Evolutionary conservation across 1,140 invertebrate species (phyloP).

Genomic region (Drosophila mayri): DNA sequence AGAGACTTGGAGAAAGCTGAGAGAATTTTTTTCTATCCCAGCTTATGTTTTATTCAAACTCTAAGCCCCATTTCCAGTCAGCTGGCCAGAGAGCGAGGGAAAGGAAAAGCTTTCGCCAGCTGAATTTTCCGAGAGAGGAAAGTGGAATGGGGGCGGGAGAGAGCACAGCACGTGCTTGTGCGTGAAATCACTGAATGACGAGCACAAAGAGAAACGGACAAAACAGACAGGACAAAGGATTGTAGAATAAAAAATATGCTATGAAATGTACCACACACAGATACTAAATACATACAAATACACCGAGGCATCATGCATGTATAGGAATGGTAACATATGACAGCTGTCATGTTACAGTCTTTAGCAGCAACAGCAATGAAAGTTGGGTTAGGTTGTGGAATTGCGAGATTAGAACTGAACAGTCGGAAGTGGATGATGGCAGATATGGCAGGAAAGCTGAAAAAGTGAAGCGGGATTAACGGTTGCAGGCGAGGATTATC

Average conservation of each 20-base stretch:
- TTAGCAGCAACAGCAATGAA: slow-evolving; percentile 66
- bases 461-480: slow-evolving; percentile 64
- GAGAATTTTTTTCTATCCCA: slow-evolving; percentile 16
- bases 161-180: slow-evolving; percentile 36
- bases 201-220: slow-evolving; percentile 37
- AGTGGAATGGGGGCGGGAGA: slow-evolving; percentile 6
- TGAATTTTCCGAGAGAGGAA: slow-evolving; percentile 12
- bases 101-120: slow-evolving; percentile 4
- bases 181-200: slow-evolving; percentile 20
- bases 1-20: neutral
- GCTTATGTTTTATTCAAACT: slow-evolving; percentile 38
- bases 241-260: slow-evolving; percentile 46
- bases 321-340: slow-evolving; percentile 71
- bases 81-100: slow-evolving; percentile 28
- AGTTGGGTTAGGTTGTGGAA: slow-evolving; percentile 80
- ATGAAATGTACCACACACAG: slow-evolving; percentile 43
- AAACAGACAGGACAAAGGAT: slow-evolving; percentile 48
- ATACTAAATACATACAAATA: slow-evolving; percentile 1
- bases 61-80: slow-evolving; percentile 60
- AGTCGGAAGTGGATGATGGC: slow-evolving; percentile 49
- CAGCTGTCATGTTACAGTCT: slow-evolving; percentile 78
- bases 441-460: slow-evolving; percentile 24
- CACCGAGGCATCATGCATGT: slow-evolving; percentile 17
- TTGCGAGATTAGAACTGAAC: slow-evolving; percentile 65
- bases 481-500: slow-evolving; percentile 65